Percentiles rank a stretch among this genome's conserved stretches.
Conservation (phyloP, 2,888 invertebrate species). For the Drosophila phalerata region DNA sequence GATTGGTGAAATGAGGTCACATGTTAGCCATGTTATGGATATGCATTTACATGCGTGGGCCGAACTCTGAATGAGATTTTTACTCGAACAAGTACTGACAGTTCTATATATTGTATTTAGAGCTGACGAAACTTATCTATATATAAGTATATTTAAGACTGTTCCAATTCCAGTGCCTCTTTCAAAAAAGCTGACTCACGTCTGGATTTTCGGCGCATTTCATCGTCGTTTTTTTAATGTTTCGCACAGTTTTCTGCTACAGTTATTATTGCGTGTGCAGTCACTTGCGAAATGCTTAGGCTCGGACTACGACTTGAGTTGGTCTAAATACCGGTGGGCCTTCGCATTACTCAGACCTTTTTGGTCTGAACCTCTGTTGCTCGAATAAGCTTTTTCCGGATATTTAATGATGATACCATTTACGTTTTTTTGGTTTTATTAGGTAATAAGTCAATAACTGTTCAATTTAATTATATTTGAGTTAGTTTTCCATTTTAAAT, state of each 20-base stretch:
- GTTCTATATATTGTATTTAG: background rate
- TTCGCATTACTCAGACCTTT: conserved; percentile 51
- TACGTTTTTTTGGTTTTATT: conserved; percentile 22
- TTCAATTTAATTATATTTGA: background rate
- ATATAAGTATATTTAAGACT: conserved; percentile 24
- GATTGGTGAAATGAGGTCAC: conserved; percentile 74
- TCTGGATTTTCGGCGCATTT: conserved; percentile 33
- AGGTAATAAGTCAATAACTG: conserved; percentile 22
- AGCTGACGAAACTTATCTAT: conserved; percentile 7
- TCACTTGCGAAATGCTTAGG: conserved; percentile 63
- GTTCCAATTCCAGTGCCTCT: conserved; percentile 33
- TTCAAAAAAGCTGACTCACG: conserved; percentile 35
- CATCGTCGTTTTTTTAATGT: conserved; percentile 4
- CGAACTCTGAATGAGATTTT: conserved; percentile 16
- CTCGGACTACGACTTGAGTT: conserved; percentile 37
- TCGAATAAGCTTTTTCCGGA: too few relatives aligned
- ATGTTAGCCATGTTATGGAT: conserved; percentile 47
- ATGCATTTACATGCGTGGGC: conserved; percentile 33
- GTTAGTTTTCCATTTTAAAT: background rate
- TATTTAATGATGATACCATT: conserved; percentile 29
- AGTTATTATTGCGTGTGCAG: conserved; percentile 65
- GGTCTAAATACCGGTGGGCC: conserved; percentile 63
- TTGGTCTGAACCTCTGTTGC: conserved; percentile 40
- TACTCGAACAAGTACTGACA: conserved; percentile 5
- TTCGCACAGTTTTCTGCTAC: conserved; percentile 65